Base-by-base conservation (phyloP, 2,888 invertebrate species). In the Meteorus cinctellus region DNA sequence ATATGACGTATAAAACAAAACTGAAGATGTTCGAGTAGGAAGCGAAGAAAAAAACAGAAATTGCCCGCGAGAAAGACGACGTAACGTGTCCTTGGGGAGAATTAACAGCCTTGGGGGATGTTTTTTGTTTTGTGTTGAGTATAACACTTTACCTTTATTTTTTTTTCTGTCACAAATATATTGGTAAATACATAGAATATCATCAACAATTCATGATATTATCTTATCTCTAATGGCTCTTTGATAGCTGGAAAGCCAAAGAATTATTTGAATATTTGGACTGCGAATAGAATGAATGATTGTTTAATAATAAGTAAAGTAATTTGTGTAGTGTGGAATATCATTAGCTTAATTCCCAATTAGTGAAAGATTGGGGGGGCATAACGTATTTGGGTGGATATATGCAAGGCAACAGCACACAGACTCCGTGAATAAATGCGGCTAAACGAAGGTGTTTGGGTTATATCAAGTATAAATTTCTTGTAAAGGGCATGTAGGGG, bases 371-470 rank as follows among this genome's bases (percentile, higher is more conserved):
- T 31, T 14, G 19, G 24, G 16, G 24, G 24, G 66, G 3, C 5
- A 45, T 34, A 66, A 36, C 19, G n/a, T 41, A 48, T 29, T 27
- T 27, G 14, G 19, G 27, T 67, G 29, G 6, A 27, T 27, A 45
- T 45, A 10, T 45, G 14, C 10, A 45, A 12, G 10, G 10, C 45
- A 14, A 12, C 14, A 45, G 45, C 71, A 59, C 66, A 63, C 63
- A 70, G 31, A 34, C 55, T 75, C 75, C 59, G 65, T 67, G 60
- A 72, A 75, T 72, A 72, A 72, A 71, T 75, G 55, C 66, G 29
- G 51, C 10, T 5, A 69, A 55, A 24, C 14, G 29, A 27, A 45
- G 5, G 6, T 45, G n/a, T 48, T 24, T 27, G 34, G 45, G 51
- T 31, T 51, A 31, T 34, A 63, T 34, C 34, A 34, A 34, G 34